These are phyloP conservation scores for Balaeniceps rex DNA, from an alignment of 2,113 vertebrate genomes.

Conservation along the genomic window DNA sequence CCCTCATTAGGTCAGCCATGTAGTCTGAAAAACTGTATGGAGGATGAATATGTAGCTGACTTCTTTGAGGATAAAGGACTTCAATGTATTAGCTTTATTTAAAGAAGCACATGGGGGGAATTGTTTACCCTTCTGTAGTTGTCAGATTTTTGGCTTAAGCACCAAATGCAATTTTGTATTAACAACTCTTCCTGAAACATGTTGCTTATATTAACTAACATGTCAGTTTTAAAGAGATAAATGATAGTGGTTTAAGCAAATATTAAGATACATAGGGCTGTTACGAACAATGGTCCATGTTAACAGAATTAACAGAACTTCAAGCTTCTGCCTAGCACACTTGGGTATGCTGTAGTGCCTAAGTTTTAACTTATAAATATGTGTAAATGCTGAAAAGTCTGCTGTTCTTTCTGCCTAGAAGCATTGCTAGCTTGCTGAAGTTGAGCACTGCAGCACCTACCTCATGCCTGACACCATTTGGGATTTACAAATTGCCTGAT, in stretches of 20 bases:
- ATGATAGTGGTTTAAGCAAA: neutral
- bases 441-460: neutral
- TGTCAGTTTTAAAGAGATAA: neutral
- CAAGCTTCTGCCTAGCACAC: neutral
- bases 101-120: neutral
- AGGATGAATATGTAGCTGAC: neutral
- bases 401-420: slow-evolving; percentile 1
- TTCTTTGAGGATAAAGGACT: neutral
- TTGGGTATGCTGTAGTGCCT: neutral
- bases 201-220: neutral
- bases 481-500: slow-evolving; percentile 24
- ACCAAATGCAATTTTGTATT: neutral
- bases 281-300: neutral
- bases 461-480: neutral
- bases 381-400: neutral
- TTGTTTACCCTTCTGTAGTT: neutral
- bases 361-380: slow-evolving; percentile 18
- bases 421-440: neutral
- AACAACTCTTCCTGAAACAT: neutral
- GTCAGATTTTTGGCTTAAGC: neutral
- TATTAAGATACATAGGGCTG: neutral
- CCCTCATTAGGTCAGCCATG: neutral
- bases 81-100: neutral
- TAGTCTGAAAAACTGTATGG: neutral
- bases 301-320: neutral